Percentiles rank a stretch among this genome's conserved stretches.
Conservation (phyloP, 2,888 invertebrate species). For the Physocephala rufipes region DNA sequence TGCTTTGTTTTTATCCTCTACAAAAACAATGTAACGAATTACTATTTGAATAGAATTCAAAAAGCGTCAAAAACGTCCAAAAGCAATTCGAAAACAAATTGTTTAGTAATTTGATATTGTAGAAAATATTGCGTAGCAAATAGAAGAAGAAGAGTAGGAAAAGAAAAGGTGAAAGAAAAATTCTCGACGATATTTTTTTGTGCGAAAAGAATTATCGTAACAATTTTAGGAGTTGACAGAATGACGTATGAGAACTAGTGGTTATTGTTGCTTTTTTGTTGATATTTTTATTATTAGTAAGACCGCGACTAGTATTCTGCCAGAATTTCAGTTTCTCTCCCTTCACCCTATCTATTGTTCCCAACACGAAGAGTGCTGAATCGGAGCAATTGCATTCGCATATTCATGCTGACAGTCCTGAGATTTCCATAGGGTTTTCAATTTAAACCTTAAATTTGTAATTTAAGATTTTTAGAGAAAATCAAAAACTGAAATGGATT, state of each 20-base stretch:
- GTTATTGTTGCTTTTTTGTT: conserved; percentile 10
- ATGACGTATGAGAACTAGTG: conserved; percentile 10
- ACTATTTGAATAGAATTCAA: conserved; percentile 9
- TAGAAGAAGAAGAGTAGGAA: too few species aligned
- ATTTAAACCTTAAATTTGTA: background rate
- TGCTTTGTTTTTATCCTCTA: too few species aligned
- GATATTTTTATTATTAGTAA: background rate
- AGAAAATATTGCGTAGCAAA: background rate
- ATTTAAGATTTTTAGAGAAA: background rate
- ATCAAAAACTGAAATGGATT: too few species aligned
- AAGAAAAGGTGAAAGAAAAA: background rate
- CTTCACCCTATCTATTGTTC: background rate
- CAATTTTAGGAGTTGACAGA: conserved; percentile 27
- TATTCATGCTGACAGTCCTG: too few species aligned
- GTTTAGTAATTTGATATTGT: conserved; percentile 37
- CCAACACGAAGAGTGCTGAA: conserved; percentile 30
- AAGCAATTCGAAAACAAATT: conserved; percentile 28
- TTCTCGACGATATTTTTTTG: background rate
- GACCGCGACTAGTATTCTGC: background rate
- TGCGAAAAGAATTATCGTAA: conserved; percentile 28
- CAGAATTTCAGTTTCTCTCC: background rate
- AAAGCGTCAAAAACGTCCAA: background rate
- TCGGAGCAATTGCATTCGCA: too few species aligned
- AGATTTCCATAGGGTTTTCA: background rate
- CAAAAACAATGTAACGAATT: too few species aligned